Conservation (phyloP, 1,140 invertebrate species). For the Ceratina japonica region DNA sequence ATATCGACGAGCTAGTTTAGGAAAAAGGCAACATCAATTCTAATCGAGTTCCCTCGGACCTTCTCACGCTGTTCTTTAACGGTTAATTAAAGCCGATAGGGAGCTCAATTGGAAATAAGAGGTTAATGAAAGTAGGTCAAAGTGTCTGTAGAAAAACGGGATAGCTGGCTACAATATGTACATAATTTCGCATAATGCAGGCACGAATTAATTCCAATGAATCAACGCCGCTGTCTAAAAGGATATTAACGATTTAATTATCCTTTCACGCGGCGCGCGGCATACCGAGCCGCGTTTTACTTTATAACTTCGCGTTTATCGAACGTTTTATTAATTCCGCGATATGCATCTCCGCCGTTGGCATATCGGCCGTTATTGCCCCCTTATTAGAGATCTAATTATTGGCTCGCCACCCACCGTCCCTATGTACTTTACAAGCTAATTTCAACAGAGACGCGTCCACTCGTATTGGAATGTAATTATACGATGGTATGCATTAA, state of each 20-base stretch:
- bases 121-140: too few species aligned
- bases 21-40: not conserved
- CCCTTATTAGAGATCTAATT: not conserved
- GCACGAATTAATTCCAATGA: too few species aligned
- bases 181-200: too few species aligned
- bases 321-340: not conserved
- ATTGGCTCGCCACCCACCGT: not conserved
- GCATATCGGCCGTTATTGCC: not conserved
- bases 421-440: not conserved
- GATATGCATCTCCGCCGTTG: not conserved
- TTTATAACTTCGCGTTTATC: not conserved
- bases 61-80: not conserved
- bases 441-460: constrained; percentile 1
- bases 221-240: too few species aligned
- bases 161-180: too few species aligned
- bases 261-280: not conserved
- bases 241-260: not conserved
- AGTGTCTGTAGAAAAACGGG: too few species aligned
- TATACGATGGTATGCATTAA: constrained; percentile 16
- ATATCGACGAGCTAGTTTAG: not conserved
- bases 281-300: not conserved
- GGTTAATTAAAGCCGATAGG: not conserved
- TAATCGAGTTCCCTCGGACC: not conserved
- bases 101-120: not conserved
- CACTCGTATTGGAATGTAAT: constrained; percentile 18